A percentile compares a stretch with the other conserved stretches of the same genome.
phyloP scores from a whole-genome alignment of 2,797 vertebrate species.

The Macropodus opercularis region DNA sequence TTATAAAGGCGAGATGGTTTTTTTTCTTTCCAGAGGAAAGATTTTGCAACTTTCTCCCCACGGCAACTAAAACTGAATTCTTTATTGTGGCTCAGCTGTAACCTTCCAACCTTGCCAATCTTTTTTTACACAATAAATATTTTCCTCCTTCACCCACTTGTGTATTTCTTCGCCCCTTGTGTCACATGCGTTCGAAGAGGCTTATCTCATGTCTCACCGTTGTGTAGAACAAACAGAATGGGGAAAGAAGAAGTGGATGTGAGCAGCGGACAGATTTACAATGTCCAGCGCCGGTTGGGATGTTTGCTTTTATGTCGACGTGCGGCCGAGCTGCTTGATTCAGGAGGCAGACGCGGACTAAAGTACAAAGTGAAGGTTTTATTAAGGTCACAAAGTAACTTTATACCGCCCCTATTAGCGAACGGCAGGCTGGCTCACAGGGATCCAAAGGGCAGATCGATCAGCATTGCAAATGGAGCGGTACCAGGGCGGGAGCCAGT shows the following conservation, averaged over 20 bases:
- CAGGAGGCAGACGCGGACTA: constrained; percentile 33
- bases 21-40: background rate
- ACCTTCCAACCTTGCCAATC: background rate
- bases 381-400: constrained; percentile 79
- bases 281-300: constrained; percentile 10
- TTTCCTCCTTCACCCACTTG: constrained; percentile 1
- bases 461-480: constrained; percentile 58
- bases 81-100: background rate
- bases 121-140: constrained; percentile 1
- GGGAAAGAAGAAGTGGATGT: constrained; percentile 1
- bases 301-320: constrained; percentile 50
- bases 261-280: constrained; percentile 35
- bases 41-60: constrained; percentile 13
- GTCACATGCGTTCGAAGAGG: background rate
- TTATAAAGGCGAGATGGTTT: background rate
- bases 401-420: constrained; percentile 75
- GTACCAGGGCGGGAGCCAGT: constrained; percentile 41
- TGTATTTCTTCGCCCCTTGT: background rate
- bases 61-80: background rate
- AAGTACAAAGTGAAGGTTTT: constrained; percentile 73
- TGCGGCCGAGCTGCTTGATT: constrained; percentile 50
- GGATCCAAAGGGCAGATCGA: constrained; percentile 76
- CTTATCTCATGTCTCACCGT: constrained; percentile 13
- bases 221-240: constrained; percentile 10
- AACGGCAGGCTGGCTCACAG: constrained; percentile 65